phyloP scores from a whole-genome alignment of 2,113 vertebrate genomes.

The Rhinichthys klamathensis region DNA sequence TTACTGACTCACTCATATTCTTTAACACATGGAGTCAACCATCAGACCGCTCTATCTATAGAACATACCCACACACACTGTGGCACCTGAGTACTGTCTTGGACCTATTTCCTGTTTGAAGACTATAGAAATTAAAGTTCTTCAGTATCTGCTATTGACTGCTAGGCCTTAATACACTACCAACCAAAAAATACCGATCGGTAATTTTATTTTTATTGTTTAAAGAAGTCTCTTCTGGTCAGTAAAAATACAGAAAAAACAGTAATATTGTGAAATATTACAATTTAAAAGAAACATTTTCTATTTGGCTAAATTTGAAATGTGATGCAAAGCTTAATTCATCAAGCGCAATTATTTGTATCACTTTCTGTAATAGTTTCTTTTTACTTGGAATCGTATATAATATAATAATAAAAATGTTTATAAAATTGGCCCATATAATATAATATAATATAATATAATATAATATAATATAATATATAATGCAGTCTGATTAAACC shows the following conservation, averaged over 20 bases:
- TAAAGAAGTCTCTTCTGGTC: background rate
- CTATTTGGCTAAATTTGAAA: no score
- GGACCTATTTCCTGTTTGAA: background rate
- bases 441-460: no score
- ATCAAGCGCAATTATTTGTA: no score
- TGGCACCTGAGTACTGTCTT: background rate
- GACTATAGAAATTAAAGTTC: background rate
- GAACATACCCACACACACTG: conserved; percentile 31
- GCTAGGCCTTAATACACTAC: background rate
- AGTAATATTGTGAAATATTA: background rate
- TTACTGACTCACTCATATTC: conserved; percentile 22
- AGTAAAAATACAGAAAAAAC: background rate
- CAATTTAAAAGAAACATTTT: no score
- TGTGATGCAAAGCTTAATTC: background rate
- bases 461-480: no score
- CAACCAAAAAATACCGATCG: background rate
- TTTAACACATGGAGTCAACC: conserved; percentile 7
- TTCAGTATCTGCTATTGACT: background rate
- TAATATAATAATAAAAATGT: no score
- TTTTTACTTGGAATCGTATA: no score
- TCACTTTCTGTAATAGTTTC: no score
- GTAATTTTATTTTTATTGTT: background rate
- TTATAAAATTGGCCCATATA: no score
- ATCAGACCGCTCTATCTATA: conserved; percentile 20
- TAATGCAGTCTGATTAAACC: no score